Percentiles rank a stretch among this genome's conserved stretches.
These are phyloP conservation scores for Acanthornis magna DNA, from an alignment of 2,797 vertebrate genomes.

Conservation along the genomic window DNA sequence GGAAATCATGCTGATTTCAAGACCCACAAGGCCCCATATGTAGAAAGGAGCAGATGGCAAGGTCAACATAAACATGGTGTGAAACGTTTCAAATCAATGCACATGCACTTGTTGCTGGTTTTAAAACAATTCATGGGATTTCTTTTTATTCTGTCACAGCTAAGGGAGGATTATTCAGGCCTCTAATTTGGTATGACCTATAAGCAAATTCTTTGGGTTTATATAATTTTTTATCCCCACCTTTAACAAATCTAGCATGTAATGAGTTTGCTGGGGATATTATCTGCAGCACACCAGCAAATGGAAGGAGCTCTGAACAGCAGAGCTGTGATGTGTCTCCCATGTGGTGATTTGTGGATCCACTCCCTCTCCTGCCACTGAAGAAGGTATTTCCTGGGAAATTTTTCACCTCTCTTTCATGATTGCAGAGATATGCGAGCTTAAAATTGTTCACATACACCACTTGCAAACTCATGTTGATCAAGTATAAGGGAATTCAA, in stretches of 20 bases:
- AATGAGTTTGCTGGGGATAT: neutral
- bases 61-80: neutral
- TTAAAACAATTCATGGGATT: neutral
- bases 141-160: neutral
- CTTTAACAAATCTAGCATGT: neutral
- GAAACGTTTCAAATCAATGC: neutral
- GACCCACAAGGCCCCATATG: neutral
- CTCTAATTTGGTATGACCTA: neutral
- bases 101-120: neutral
- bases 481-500: neutral
- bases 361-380: neutral
- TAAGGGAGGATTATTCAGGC: neutral
- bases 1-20: neutral
- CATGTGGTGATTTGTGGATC: neutral
- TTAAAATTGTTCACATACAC: neutral
- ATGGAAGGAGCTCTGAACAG: neutral
- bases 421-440: neutral
- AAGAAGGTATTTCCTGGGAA: neutral
- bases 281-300: neutral
- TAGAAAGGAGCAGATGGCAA: neutral
- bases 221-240: neutral
- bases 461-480: neutral
- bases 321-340: neutral
- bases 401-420: neutral
- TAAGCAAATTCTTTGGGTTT: neutral